Base-by-base conservation (phyloP, 1,140 invertebrate species). In the Agraylea sexmaculata region DNA sequence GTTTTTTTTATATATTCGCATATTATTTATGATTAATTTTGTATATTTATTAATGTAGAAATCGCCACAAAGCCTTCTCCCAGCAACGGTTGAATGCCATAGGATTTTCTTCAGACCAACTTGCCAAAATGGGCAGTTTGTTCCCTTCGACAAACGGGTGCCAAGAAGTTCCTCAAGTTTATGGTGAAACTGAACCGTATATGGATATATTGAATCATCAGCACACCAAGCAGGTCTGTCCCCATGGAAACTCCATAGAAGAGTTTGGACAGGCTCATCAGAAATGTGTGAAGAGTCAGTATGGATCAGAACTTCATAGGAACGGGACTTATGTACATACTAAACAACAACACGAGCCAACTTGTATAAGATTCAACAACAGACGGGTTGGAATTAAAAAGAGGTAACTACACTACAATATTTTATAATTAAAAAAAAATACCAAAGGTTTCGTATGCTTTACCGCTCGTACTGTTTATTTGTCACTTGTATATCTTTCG, bases 181-280 rank as follows among this genome's bases (percentile, higher is more conserved):
- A 62, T 48, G 62, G 62, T 34, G 65, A 66, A 31, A 54, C 58
- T 0, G 65, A 68, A 37, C 64, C 63, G 0, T 66, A 66, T 29
- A 58, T 66, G 22, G 64, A 66, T 45, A 60, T 67, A 4, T 54
- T 64, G 7, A 62, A 61, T 40, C 57, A 60, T 13, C 60, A 54
- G 19, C 43, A 49, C 28, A 50, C 50, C 0, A 66, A 65, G 52
- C 64, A 64, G 38, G 53, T 59, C 1, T 66, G 65, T 35, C 60
- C 60, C 6, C 65, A 65, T 34, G 62, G 63, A 0, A 64, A 60
- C 35, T 59, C 61, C 1, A 57, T 64, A 4, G 64, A 68, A 34
- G 62, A 68, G 36, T 68, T 68, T 40, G 64, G 64, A 7, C 65
- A 66, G 40, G 62, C 64, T 4, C 65, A 68, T 39, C 65, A 68